These are phyloP conservation scores for Spilosoma lubricipeda DNA, from an alignment of 2,888 invertebrate genomes.

Conservation along the genomic window DNA sequence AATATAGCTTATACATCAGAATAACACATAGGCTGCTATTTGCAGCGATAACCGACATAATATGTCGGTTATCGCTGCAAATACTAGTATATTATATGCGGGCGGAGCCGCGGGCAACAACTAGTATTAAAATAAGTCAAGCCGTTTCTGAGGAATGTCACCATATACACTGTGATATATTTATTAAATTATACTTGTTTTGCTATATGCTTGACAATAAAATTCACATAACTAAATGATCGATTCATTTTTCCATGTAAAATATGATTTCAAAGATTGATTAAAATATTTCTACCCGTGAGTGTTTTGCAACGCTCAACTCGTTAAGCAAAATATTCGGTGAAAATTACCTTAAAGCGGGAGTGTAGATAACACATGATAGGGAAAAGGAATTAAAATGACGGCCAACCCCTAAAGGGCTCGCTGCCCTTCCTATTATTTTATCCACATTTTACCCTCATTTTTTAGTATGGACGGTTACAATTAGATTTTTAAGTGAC, in stretches of 20 bases:
- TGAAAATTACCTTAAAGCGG: conserved; percentile 38
- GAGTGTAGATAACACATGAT: conserved; percentile 44
- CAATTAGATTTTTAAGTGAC: conserved; percentile 6
- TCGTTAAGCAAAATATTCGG: conserved; percentile 32
- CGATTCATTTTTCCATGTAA: neutral
- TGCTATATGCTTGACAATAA: too few relatives aligned
- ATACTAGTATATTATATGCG: too few relatives aligned
- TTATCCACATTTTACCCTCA: conserved; percentile 54
- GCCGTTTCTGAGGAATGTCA: too few relatives aligned
- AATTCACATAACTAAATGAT: too few relatives aligned
- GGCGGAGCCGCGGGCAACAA: too few relatives aligned
- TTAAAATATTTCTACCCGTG: neutral
- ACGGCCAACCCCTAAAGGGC: conserved; percentile 40
- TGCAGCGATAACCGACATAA: too few relatives aligned
- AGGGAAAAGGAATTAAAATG: conserved; percentile 52
- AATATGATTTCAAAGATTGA: neutral
- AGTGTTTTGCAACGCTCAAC: conserved; percentile 12
- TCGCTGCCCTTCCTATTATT: conserved; percentile 52
- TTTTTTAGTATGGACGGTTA: conserved; percentile 46
- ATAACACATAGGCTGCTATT: too few relatives aligned
- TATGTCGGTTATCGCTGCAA: too few relatives aligned
- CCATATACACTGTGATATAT: too few relatives aligned
- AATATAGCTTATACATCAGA: too few relatives aligned
- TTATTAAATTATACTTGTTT: too few relatives aligned
- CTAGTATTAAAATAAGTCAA: too few relatives aligned